These are phyloP conservation scores for Gallirallus australis DNA, from an alignment of 2,797 vertebrate species.

Conservation along the genomic window DNA sequence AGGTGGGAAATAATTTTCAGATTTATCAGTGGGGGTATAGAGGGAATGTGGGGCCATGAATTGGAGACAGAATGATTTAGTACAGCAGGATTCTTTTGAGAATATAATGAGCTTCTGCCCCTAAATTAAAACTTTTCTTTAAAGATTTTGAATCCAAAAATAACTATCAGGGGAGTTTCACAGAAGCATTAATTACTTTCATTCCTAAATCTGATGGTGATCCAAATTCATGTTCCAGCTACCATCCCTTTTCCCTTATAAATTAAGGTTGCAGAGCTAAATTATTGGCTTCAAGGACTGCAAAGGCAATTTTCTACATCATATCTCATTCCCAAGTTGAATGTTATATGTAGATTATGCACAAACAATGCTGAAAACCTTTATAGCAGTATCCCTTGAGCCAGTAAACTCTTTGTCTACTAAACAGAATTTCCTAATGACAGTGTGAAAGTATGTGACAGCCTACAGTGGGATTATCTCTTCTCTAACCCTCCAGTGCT, in stretches of 20 bases:
- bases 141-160: conserved; percentile 72
- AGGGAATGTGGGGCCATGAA: not conserved
- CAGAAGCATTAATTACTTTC: conserved; percentile 75
- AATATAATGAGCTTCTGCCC: conserved; percentile 70
- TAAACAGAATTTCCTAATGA: conserved; percentile 45
- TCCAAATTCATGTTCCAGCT: conserved; percentile 70
- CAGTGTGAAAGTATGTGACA: not conserved
- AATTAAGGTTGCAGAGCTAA: conserved; percentile 70
- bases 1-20: conserved; percentile 28
- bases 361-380: conserved; percentile 64
- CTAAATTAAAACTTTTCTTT: conserved; percentile 74
- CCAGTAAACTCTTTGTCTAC: conserved; percentile 29
- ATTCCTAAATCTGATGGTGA: conserved; percentile 66
- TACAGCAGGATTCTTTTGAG: conserved; percentile 58
- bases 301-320: conserved; percentile 69
- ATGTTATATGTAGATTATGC: conserved; percentile 62
- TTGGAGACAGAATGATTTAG: conserved; percentile 60
- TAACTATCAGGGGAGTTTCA: conserved; percentile 71
- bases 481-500: not conserved
- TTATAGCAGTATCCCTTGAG: conserved; percentile 43
- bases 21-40: not conserved
- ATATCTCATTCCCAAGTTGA: conserved; percentile 69
- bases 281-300: conserved; percentile 64
- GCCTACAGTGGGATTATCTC: not conserved
- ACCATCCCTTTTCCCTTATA: conserved; percentile 63